Base-by-base conservation (phyloP, 1,140 invertebrate species). In the Diabrotica virgifera region DNA sequence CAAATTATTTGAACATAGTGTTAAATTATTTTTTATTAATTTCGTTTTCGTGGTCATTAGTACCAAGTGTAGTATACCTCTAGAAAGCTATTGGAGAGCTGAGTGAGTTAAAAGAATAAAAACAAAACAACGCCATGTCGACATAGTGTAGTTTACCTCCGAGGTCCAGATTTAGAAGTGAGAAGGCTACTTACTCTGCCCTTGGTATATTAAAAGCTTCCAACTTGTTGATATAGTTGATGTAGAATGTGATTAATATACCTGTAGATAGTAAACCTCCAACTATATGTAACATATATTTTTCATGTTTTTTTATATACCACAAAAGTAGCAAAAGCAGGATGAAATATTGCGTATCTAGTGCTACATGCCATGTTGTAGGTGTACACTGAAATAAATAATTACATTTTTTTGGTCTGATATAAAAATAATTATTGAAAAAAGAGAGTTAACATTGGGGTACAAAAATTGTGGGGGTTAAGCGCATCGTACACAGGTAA, bases 281-380 rank as follows among this genome's bases (percentile, higher is more conserved):
- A 13, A 74, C 51, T 9, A 73, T 67, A 5, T 60, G 12, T 35
- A 40, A 66, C 0, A 62, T 52, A n/a, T 63, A 14, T 14, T 70
- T 68, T 51, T 70, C 63, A 50, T 66, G 57, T 50, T 57, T 64
- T 46, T 65, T 72, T 36, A 72, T 24, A 5, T 66, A 55, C 50
- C 54, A 63, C 5, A 74, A 35, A 8, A 81, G 70, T 5, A 80
- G 52, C 53, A 80, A 72, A 6, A 75, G 69, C 8, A 80, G 40
- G 36, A 72, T 67, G 62, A 75, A 79, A 38, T 79, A 72, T 55
- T 80, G 79, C 67, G 79, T 81, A 64, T 81, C 79, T 1, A 73
- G 71, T 8, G 78, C 72, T n/a, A 81, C 62, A 63, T 80, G 80
- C 80, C 80, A 82, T 6, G 76, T 71, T 36, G 77, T 74, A 5